Evolutionary conservation across 2,888 invertebrate species (phyloP), one percentile per base, ranked within the genome.

Genomic region (Pasiphila rectangulata): DNA sequence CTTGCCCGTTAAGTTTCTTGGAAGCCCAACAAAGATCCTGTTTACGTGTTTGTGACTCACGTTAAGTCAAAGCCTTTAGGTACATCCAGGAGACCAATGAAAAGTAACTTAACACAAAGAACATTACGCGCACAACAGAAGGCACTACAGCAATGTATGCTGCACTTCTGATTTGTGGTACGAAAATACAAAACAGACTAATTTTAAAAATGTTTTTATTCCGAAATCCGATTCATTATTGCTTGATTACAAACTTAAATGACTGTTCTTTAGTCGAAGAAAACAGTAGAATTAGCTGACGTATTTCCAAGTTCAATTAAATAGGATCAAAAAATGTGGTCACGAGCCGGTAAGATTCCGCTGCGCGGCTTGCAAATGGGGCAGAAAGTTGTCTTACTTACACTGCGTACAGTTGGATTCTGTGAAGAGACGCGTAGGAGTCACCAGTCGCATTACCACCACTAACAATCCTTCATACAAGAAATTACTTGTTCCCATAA

Each of bases 21-120:
- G 87, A 88, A 88, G 74, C 74, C 76, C 72, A 85, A 88, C 87
- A 87, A 88, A 87, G 88, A 84, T 88, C 84, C 83, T 80, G 78
- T n/a, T n/a, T 74, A 69, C 78, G 64, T 62, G 72, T 75, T 70
- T 69, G 75, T 86, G 87, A 86, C 70, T 86, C 87, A 86, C 71
- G 61, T 57, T 59, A 64, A 59, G 57, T 63, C 64, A 70, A 62
- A 76, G 63, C 72, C 77, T 79, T 63, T 17, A n/a, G n/a, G n/a
- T n/a, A 65, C 56, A 67, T 72, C 76, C 82, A 80, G 78, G 17
- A 32, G 32, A 32, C 17, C 30, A 41, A 41, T 34, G 34, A 50
- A 29, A 69, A 67, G 29, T 39, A 23, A 17, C 25, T 10, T 12
- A 7, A 30, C 12, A 40, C 40, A 40, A 30, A 38, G 38, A 27